Base-by-base conservation (phyloP, 2,113 vertebrate species). In the Actenoides hombroni region DNA sequence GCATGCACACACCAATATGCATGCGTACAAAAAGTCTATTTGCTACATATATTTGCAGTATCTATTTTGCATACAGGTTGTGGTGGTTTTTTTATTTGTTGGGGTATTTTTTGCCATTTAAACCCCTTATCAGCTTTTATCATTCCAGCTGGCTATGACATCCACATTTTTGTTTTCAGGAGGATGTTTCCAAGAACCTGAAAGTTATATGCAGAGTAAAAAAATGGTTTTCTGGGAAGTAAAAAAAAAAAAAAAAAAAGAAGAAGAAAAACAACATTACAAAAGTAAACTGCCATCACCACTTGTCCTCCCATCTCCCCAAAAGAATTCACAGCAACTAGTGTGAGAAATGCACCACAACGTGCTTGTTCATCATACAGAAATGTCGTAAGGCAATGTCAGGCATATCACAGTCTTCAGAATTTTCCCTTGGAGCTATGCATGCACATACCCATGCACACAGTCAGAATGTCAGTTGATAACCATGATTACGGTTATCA, bases 401-500 rank as follows among this genome's bases (percentile, higher is more conserved):
- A 91, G 60, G 40, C 16, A 35, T 73, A 61, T 57, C 24, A 80
- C 16, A 42, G 69, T n/a, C 26, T 77, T 75, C 63, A 88, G 61
- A 81, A 79, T 76, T 68, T 88, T 88, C 37, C 17, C 51, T 39
- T 56, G 28, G 53, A 78, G 7, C 13, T 42, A n/a, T 54, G 42
- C 56, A 81, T 40, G n/a, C 57, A 23, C 28, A 49, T 19, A 42
- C 4, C 10, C 54, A n/a, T 44, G 26, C 21, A 69, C 9, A 71
- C 8, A 57, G 44, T 31, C 39, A 75, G 13, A 67, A 37, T 37
- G 49, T 13, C 37, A 40, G 18, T 23, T 54, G 48, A 69, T 69
- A 33, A 33, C 6, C 0, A 0, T 49, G 75, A 78, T 56, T 61
- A 65, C n/a, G 79, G 3, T 61, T 57, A 48, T 20, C 40, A 49